Percentiles rank a stretch among this genome's conserved stretches.
Conservation (phyloP, 2,113 vertebrate genomes). For the Notothenia rossii region DNA sequence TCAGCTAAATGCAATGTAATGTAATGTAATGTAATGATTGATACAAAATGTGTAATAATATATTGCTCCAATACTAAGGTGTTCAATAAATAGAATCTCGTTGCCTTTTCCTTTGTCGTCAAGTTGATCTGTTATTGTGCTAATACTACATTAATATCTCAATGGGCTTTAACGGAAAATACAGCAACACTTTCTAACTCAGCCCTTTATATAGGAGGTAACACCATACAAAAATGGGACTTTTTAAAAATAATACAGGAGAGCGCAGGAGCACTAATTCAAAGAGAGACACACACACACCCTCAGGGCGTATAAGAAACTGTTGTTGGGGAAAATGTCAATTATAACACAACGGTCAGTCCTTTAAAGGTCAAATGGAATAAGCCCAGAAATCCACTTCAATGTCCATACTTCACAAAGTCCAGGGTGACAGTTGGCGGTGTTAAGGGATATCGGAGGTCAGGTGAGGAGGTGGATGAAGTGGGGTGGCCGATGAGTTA, state of each 20-base stretch:
- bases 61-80: neutral
- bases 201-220: neutral
- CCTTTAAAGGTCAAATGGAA: constrained; percentile 5
- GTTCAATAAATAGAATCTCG: neutral
- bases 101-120: neutral
- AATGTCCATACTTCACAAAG: constrained; percentile 13
- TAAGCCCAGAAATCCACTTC: neutral
- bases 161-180: neutral
- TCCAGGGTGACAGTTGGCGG: neutral
- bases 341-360: neutral
- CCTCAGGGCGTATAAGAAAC: neutral
- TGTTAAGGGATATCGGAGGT: constrained; percentile 4
- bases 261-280: neutral
- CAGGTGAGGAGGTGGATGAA: neutral
- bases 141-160: neutral
- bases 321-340: neutral
- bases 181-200: neutral
- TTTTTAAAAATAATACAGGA: neutral
- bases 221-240: neutral
- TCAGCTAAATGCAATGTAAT: too few relatives aligned
- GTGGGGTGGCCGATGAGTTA: neutral
- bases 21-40: neutral
- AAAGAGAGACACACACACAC: neutral
- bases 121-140: neutral
- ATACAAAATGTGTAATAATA: neutral